Base-by-base conservation (phyloP, 2,888 invertebrate genomes). In the Scelioninae gen. 2 region DNA sequence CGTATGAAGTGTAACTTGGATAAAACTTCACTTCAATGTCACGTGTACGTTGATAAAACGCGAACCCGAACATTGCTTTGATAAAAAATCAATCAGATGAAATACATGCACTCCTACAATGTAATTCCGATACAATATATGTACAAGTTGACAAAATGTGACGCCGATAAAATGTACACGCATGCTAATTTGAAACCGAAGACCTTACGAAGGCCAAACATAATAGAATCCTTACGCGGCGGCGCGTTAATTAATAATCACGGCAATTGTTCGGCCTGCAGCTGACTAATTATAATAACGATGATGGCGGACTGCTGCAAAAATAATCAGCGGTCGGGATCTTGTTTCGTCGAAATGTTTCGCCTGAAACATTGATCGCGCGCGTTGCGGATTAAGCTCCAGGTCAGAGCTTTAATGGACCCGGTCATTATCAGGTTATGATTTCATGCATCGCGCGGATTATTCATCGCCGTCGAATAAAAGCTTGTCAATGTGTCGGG, bases 391-490 rank as follows among this genome's bases (percentile, higher is more conserved):
- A 57, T 64, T 52, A 46, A 61, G 55, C 37, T 45, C 55, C n/a
- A 37, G 58, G 64, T 58, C 64, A 50, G 43, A 35, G 71, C 57
- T 52, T 65, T 65, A 55, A 65, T 60, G 55, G 57, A 63, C 52
- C 35, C 39, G 46, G 65, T 65, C 55, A 60, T 72, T 53, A 72
- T 65, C 48, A 33, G 43, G 53, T 65, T 60, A 60, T 61, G 43
- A 65, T 72, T 71, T 64, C 43, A 50, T 52, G 48, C 45, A 19
- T 37, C 33, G 11, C 28, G 43, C 28, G 22, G 43, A 72, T 72
- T 61, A 60, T 60, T 61, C 68, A 53, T 53, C 46, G 39, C 5
- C 13, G 41, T 18, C 35, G 45, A 58, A 45, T 58, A 45, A 58
- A 58, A 33, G 45, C 45, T 48, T 31, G 48, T 53, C 39, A 39